phyloP scores from a whole-genome alignment of 2,888 invertebrate species.

The Ophion ventricosus region DNA sequence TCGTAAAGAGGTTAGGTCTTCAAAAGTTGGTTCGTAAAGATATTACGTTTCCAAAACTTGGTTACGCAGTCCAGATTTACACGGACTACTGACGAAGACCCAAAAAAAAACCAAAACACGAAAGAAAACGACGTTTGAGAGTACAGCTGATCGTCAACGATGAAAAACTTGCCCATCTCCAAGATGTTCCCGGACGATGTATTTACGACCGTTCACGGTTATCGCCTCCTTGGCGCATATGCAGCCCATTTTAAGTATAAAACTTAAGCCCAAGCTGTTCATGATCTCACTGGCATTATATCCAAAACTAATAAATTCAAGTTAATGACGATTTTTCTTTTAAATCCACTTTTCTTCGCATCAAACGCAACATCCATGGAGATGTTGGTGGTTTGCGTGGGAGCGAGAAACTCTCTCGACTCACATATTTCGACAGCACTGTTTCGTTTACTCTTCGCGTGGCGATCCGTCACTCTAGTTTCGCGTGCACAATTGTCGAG shows the following conservation, averaged over 20 bases:
- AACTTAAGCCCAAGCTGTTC: slow-evolving; percentile 89
- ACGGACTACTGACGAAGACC: neutral
- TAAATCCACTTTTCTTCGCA: slow-evolving; percentile 10
- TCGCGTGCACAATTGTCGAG: neutral
- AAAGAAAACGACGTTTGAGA: neutral
- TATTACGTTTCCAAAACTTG: neutral
- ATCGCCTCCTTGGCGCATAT: slow-evolving; percentile 90
- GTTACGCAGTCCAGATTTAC: neutral
- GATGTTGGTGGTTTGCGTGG: neutral
- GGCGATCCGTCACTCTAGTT: neutral
- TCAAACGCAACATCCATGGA: slow-evolving; percentile 5
- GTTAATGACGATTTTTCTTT: neutral
- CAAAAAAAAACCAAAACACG: neutral
- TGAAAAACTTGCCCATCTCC: slow-evolving; percentile 88
- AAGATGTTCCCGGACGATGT: slow-evolving; percentile 88
- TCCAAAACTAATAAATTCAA: slow-evolving; percentile 24
- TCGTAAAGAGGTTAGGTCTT: neutral
- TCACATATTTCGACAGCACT: neutral
- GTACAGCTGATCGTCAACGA: slow-evolving; percentile 21
- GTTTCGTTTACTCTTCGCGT: neutral
- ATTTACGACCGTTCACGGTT: slow-evolving; percentile 88
- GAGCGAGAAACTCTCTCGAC: neutral
- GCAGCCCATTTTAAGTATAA: slow-evolving; percentile 90
- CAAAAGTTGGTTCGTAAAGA: neutral
- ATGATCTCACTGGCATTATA: slow-evolving; percentile 80